Evolutionary conservation across 2,888 invertebrate genomes (phyloP), one percentile per base, ranked within the genome.

Genomic region (Diploptera punctata): DNA sequence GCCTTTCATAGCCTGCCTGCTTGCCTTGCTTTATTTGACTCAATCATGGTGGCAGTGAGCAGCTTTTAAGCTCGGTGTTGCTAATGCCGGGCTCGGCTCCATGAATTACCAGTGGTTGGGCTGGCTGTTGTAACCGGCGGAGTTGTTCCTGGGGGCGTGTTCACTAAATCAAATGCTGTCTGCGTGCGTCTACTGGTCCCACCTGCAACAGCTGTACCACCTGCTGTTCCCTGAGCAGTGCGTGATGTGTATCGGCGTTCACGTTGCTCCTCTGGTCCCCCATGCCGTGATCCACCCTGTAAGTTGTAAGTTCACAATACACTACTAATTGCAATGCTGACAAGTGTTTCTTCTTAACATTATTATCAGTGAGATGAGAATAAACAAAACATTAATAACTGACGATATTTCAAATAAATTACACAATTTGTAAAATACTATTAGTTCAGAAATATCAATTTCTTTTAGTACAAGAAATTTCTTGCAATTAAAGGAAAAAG

Each of bases 221-320:
- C 73, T 33, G 73, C 60, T 21, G 70, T 68, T 68, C 68, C 76
- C 69, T 75, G 75, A 62, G 73, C 73, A 29, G 74, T 74, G n/a
- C 79, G 77, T 21, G 78, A 77, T 26, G 77, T 77, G 73, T 78
- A 78, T 43, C 78, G 76, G 72, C 81, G 80, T 52, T 80, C 83
- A 18, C 81, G 80, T 75, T 82, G 82, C 70, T 84, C 85, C 75
- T 84, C 84, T 61, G 82, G 82, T 73, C 84, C 84, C 49, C 82
- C 83, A 68, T 84, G 84, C 77, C 85, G 81, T 60, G 84, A 82
- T 72, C 84, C 85, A 75, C 85, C 80, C 84, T 84, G 74, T 1
- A 33, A 33, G 10, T n/a, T n/a, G n/a, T n/a, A n/a, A n/a, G n/a
- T n/a, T n/a, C n/a, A n/a, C n/a, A n/a, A n/a, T n/a, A n/a, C n/a